Evolutionary conservation across 2,888 invertebrate species (phyloP), one percentile per base, ranked within the genome.

Genomic region (Chymomyza fuscimana): DNA sequence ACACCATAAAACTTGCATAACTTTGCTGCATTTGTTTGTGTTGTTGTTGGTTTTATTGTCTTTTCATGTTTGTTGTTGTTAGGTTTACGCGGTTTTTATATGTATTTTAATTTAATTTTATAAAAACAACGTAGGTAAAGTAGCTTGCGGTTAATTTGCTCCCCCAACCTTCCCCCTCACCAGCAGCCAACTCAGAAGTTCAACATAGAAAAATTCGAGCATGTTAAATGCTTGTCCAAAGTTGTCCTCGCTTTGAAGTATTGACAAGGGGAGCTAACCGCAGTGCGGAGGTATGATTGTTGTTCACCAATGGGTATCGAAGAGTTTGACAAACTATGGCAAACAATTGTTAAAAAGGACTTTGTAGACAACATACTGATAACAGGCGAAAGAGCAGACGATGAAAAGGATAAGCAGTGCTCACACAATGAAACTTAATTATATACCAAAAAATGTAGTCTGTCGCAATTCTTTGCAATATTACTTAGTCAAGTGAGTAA

Each of bases 21-120:
- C 52, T 50, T 25, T 65, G 58, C 40, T 40, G 19, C 9, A 54
- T 65, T 68, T 73, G 67, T 65, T 70, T 58, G 69, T 67, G 67
- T 51, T 61, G 62, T 46, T 56, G 46, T 22, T 16, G 56, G 25
- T 71, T 36, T 76, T 63, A 67, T 60, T 68, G 67, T 59, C 59
- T 60, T 60, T 66, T 66, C 51, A 66, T 66, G 59, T 50, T 60
- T 60, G 59, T 59, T 70, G 54, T 32, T 81, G 71, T 83, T 86
- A 74, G 82, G 82, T 79, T 83, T 86, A 79, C 80, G 86, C 86
- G 86, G 83, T 83, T 83, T 83, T 86, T 86, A 79, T 83, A 46
- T 46, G 12, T 46, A 86, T 86, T 84, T 86, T 82, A 86, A 84
- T 86, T 84, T 84, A 79, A 84, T 84, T 86, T 80, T 77, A 81